Conservation (phyloP, 2,888 invertebrate genomes). For the Dasypogon diadema region DNA sequence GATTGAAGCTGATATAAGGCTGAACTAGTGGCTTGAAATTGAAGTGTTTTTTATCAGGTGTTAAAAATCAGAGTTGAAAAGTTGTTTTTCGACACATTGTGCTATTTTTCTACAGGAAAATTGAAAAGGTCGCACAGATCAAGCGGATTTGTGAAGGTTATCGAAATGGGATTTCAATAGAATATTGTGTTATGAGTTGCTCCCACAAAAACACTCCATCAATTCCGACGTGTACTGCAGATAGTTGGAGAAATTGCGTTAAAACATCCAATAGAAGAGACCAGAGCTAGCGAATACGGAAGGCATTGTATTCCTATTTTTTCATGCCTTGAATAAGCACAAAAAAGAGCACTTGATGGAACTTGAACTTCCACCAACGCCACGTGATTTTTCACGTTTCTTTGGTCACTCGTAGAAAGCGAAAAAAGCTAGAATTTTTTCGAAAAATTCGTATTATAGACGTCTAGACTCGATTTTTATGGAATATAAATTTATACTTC, state of each 20-base stretch:
- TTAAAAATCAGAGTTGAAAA: too few species aligned
- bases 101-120: neutral
- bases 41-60: too few species aligned
- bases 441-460: too few species aligned
- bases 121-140: neutral
- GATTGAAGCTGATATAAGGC: too few species aligned
- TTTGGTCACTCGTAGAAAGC: neutral
- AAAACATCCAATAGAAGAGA: neutral
- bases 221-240: neutral
- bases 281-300: neutral
- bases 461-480: too few species aligned
- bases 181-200: neutral
- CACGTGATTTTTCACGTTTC: neutral
- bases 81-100: too few species aligned
- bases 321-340: too few species aligned
- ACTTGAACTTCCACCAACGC: neutral
- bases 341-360: too few species aligned
- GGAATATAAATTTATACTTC: too few species aligned
- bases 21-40: too few species aligned
- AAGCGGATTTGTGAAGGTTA: neutral
- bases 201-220: neutral
- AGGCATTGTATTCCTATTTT: too few species aligned
- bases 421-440: neutral
- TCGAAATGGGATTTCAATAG: neutral
- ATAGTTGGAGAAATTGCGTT: neutral